Evolutionary conservation across 2,113 vertebrate genomes (phyloP), one percentile per base, ranked within the genome.

Genomic region (Plecotus auritus): DNA sequence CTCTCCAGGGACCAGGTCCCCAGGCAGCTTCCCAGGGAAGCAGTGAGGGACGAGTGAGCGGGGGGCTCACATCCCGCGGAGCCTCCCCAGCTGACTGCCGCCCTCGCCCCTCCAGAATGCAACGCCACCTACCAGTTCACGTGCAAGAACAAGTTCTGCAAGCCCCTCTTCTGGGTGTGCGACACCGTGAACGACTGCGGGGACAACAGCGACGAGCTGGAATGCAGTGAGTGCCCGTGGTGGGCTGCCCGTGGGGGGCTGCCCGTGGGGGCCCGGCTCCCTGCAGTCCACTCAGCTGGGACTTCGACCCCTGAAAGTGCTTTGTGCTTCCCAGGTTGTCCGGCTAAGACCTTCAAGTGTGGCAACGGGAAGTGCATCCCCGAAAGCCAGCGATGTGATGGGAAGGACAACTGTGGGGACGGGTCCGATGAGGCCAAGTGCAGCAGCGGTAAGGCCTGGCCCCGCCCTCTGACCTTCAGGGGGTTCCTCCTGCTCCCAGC

Each of bases 171-270:
- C 97, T 99, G 99, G 99, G 80, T 98, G 32, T 99, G 99, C 0
- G 99, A 99, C 9, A 98, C 97, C 0, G 97, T 99, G 0, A 95
- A 99, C 0, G 99, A 99, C 98, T 99, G 99, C 0, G 99, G 99
- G 0, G 99, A 99, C 94, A 87, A 96, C 90, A 99, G 99, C 0
- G 99, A 99, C 0, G 99, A 99, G 96, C 74, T 89, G 70, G 92
- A 98, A 30, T 99, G 99, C 94, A 98, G 99, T 99, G 95, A 98
- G 99, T 98, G 23, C 35, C 20, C 9, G 1, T 9, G 49, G 67
- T n/a, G 42, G 35, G 3, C 17, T 1, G 45, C 9, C 17, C 20
- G 56, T 23, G 56, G 56, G 56, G 22, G 54, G 56, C 20, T 23
- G 23, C 56, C 54, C 56, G 22, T 23, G 56, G 26, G 59, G 23